These are phyloP conservation scores for Alexandromys fortis DNA, from an alignment of 2,113 vertebrate genomes.

Conservation along the genomic window DNA sequence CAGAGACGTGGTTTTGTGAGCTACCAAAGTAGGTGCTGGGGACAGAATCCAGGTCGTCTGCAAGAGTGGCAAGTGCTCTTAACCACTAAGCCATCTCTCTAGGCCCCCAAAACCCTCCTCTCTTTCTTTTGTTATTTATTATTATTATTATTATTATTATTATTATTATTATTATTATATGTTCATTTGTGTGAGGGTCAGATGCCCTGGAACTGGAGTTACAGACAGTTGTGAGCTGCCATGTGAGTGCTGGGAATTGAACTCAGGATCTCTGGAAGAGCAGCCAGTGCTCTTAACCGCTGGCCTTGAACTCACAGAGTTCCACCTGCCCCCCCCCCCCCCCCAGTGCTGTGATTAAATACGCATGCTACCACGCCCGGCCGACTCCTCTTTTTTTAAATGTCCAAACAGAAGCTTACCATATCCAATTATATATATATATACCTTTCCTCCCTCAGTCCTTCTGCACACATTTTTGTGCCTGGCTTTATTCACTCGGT, in stretches of 20 bases:
- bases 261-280: neutral
- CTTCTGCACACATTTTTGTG: neutral
- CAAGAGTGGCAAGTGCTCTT: neutral
- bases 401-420: neutral
- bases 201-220: too few species aligned
- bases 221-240: neutral
- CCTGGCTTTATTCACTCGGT: neutral
- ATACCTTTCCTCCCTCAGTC: neutral
- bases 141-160: too few species aligned
- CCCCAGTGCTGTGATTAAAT: neutral
- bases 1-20: neutral
- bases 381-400: neutral
- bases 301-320: neutral
- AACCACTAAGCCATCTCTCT: neutral
- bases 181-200: too few species aligned
- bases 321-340: too few species aligned
- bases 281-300: neutral
- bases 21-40: neutral
- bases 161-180: too few species aligned
- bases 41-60: neutral
- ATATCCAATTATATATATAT: neutral
- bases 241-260: neutral
- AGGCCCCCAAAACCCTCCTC: neutral
- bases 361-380: rapidly evolving
- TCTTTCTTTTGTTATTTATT: neutral